These are phyloP conservation scores for Aplochiton taeniatus DNA, from an alignment of 2,797 vertebrate species.

Conservation along the genomic window DNA sequence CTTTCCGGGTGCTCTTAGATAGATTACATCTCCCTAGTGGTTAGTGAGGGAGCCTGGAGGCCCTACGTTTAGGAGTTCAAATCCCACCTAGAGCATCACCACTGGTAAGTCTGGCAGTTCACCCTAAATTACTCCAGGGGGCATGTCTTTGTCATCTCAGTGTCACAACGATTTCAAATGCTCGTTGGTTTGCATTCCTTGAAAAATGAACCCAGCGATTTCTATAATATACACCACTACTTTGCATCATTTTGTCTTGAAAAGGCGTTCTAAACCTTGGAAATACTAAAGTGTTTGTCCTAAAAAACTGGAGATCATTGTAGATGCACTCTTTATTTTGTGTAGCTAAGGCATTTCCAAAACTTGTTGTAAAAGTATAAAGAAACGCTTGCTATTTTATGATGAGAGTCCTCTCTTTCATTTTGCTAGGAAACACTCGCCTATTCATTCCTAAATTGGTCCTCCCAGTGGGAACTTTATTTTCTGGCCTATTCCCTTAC, in stretches of 20 bases:
- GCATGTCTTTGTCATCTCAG: too few relatives aligned
- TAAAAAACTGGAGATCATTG: slow-evolving; percentile 1
- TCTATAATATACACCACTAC: not conserved
- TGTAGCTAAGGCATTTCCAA: slow-evolving; percentile 1
- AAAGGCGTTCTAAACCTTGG: not conserved
- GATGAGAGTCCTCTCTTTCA: slow-evolving; percentile 2
- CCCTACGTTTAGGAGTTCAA: too few relatives aligned
- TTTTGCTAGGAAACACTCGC: too few relatives aligned
- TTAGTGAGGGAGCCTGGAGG: too few relatives aligned
- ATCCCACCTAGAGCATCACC: too few relatives aligned
- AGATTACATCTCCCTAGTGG: not conserved
- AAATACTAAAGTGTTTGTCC: slow-evolving; percentile 4
- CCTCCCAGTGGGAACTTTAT: not conserved
- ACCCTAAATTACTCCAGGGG: too few relatives aligned
- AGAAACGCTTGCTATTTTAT: not conserved
- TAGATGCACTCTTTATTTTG: not conserved
- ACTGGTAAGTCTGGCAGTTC: not conserved
- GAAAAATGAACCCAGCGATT: not conserved
- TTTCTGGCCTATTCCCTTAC: not conserved
- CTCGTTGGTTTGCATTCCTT: not conserved
- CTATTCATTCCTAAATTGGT: slow-evolving; percentile 2
- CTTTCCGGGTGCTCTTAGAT: not conserved
- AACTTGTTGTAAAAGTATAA: not conserved
- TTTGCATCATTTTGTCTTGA: not conserved
- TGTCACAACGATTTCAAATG: not conserved